Base-by-base conservation (phyloP, 2,113 vertebrate genomes). In the Sebastes schlegelii region DNA sequence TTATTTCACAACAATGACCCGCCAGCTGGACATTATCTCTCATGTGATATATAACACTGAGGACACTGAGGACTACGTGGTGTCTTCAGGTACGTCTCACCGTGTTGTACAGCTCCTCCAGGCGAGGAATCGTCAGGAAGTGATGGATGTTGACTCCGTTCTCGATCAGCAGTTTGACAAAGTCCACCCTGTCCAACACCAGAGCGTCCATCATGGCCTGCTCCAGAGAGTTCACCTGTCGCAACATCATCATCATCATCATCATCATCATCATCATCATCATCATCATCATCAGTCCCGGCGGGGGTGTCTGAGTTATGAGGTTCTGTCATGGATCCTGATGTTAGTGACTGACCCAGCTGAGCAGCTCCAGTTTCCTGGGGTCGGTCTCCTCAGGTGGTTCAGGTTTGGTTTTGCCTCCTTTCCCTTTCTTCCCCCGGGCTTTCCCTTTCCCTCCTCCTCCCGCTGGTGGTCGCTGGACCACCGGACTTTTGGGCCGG, bases 161-260 rank as follows among this genome's bases (percentile, higher is more conserved):
- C 87, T 99, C 98, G 17, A 99, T 98, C 73, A 99, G 93, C 17
- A 99, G 96, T 74, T 98, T 99, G 78, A 99, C 98, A n/a, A 99
- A 99, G 87, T 99, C 98, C 0, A 99, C 97, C 10, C 98, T 91
- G 84, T 99, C 98, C 86, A 99, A 73, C 46, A 99, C 97, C 65
- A 99, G 89, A 0, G 98, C 98, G 1, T 99, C 98, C 93, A 99
- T 95, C 98, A 99, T 99, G 26, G 98, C 97, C 91, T 99, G 98
- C 58, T 99, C 98, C 91, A 99, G 84, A 1, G 98, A 98, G 72
- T 98, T 98, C 64, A 99, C 98, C 98, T 99, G 89, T 6, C 0
- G 0, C 1, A 7, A 12, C 26, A 77, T 16, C 19, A 23, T 55
- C 52, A 60, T 0, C 67, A 42, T 17, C 75, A 34, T 23, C 40